Conservation (phyloP, 2,113 vertebrate genomes). For the Micromys minutus region DNA sequence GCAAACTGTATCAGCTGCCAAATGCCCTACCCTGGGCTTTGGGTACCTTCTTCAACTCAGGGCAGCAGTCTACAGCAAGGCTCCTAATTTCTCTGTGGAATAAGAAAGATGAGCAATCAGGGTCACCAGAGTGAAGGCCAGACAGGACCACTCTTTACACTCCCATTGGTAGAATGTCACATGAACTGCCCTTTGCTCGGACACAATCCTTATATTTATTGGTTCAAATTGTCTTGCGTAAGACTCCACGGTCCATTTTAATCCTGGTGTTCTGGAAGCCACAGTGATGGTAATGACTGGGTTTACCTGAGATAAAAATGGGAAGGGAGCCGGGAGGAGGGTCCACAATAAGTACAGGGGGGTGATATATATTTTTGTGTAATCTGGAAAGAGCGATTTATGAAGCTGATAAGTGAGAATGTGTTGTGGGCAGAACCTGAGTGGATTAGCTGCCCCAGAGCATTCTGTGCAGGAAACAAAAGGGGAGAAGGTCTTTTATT, state of each 20-base stretch:
- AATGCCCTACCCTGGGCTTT: not conserved
- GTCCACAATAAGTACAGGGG: slow-evolving; percentile 82
- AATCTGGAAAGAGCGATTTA: slow-evolving; percentile 84
- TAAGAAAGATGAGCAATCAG: slow-evolving; percentile 72
- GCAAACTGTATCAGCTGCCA: not conserved
- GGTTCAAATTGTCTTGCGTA: slow-evolving; percentile 88
- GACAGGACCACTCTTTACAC: slow-evolving; percentile 84
- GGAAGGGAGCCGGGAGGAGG: slow-evolving; percentile 78
- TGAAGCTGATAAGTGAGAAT: slow-evolving; percentile 80
- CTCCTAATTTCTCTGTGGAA: slow-evolving; percentile 68
- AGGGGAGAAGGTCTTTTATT: slow-evolving; percentile 32
- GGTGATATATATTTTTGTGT: slow-evolving; percentile 74
- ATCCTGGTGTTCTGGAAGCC: slow-evolving; percentile 85
- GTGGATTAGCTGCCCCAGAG: slow-evolving; percentile 71
- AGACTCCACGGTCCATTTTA: slow-evolving; percentile 85
- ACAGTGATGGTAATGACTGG: slow-evolving; percentile 84
- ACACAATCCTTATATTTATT: slow-evolving; percentile 89
- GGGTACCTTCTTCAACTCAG: slow-evolving; percentile 52
- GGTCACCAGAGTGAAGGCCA: slow-evolving; percentile 83
- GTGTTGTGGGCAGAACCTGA: slow-evolving; percentile 55
- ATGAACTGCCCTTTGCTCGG: slow-evolving; percentile 89
- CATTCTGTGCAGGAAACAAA: slow-evolving; percentile 68
- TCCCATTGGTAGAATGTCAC: slow-evolving; percentile 88
- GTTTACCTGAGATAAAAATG: slow-evolving; percentile 86
- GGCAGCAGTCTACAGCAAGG: slow-evolving; percentile 70